Base-by-base conservation (phyloP, 2,797 vertebrate species). In the Lutra lutra region DNA sequence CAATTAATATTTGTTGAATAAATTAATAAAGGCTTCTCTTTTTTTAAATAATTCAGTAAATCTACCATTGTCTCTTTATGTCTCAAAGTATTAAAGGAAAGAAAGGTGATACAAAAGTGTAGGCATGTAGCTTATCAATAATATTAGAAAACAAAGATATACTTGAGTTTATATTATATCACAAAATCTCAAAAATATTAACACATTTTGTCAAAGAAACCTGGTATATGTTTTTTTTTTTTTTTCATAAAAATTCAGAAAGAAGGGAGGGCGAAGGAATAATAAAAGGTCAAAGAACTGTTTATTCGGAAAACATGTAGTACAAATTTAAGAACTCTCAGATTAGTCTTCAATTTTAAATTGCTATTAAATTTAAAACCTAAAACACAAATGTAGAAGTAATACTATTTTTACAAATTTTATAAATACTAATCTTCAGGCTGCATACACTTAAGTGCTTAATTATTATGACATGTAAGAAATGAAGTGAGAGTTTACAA, bases 21-120 rank as follows among this genome's bases (percentile, higher is more conserved):
- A 70, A 32, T 89, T 72, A 48, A 35, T 94, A 35, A 51, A 20
- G 9, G 13, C 7, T 80, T 72, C 62, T 66, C 54, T 87, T 7
- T 54, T 75, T 91, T 89, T 38, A 60, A 72, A 75, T 38, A 68
- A 25, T 80, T 25, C 35, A 86, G 12, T 89, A 90, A 79, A 54
- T 90, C n/a, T 95, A 35, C 73, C 56, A 80, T 29, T 87, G n/a
- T 92, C 60, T 92, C 62, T 70, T 94, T 58, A 12, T 77, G 1
- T 93, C 64, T 92, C 38, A 46, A 46, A 46, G 25, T 94, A 32
- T 43, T 96, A 64, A 92, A 77, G 54, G 40, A 94, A 75, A 88
- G 35, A 91, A 72, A 88, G 14, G 10, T 64, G 17, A 82, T 51
- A 80, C 43, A 40, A 68, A 88, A 92, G 5, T 86, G 0, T 43